Percentiles rank a stretch among this genome's conserved stretches.
Conservation (phyloP, 2,113 vertebrate genomes). For the Bubo bubo region DNA sequence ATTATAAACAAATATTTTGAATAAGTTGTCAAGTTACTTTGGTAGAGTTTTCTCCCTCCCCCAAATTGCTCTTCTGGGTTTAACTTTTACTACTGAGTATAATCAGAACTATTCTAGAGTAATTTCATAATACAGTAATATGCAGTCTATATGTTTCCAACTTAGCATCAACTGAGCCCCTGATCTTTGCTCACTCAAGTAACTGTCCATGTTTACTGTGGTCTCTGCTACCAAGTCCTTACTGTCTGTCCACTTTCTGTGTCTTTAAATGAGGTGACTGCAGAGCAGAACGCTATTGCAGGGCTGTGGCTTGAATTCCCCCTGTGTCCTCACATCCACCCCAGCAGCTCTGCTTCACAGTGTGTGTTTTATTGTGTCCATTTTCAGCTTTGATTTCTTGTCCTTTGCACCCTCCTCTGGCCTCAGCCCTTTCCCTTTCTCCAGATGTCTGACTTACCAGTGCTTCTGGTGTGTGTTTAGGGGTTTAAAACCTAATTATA, state of each 20-base stretch:
- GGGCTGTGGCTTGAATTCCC: background rate
- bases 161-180: background rate
- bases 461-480: background rate
- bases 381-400: background rate
- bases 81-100: background rate
- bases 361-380: background rate
- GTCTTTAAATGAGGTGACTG: background rate
- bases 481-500: background rate
- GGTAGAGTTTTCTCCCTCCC: background rate
- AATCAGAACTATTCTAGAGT: background rate
- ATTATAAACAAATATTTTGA: background rate
- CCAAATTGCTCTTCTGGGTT: background rate
- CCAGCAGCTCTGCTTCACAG: background rate
- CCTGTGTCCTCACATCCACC: background rate
- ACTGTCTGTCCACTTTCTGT: background rate
- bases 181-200: background rate
- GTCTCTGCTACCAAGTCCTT: background rate
- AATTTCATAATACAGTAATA: background rate
- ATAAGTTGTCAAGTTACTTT: background rate
- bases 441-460: background rate
- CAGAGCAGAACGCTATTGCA: rapidly evolving
- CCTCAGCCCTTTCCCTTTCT: background rate
- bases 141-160: background rate
- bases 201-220: background rate
- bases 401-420: background rate